These are phyloP conservation scores for Aporophyla nigra DNA, from an alignment of 2,888 invertebrate species.

Conservation along the genomic window DNA sequence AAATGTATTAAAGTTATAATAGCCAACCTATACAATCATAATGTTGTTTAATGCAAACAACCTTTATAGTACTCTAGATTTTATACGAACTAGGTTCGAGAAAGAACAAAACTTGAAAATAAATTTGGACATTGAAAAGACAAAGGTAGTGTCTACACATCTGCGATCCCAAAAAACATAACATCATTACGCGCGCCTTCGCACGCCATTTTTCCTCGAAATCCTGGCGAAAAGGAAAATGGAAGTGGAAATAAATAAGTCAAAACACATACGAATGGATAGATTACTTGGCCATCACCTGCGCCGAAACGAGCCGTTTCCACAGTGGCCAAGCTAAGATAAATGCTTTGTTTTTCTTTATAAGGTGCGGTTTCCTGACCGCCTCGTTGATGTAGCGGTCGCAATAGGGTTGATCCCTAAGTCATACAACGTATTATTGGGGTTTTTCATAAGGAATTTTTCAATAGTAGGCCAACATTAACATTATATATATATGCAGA, in stretches of 20 bases:
- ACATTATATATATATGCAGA: too few relatives aligned
- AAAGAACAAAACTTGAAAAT: background rate
- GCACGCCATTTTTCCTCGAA: constrained; percentile 9
- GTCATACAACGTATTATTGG: background rate
- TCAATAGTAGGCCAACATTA: too few relatives aligned
- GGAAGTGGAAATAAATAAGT: constrained; percentile 55
- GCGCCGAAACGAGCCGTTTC: constrained; percentile 17
- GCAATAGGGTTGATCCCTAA: background rate
- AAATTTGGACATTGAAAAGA: background rate
- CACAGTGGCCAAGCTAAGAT: constrained; percentile 15
- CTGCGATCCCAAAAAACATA: constrained; percentile 13
- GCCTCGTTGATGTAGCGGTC: too few relatives aligned
- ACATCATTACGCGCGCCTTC: constrained; percentile 24
- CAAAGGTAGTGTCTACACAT: background rate
- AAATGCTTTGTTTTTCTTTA: constrained; percentile 29
- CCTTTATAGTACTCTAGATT: too few relatives aligned
- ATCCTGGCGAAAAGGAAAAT: constrained; percentile 42
- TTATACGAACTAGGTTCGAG: background rate
- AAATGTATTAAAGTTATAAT: too few relatives aligned
- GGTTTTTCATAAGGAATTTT: too few relatives aligned
- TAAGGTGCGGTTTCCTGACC: background rate
- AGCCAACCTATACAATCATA: too few relatives aligned
- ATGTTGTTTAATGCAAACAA: too few relatives aligned
- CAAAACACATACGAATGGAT: constrained; percentile 46
- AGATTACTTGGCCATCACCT: constrained; percentile 54